Percentiles rank a stretch among this genome's conserved stretches.
phyloP scores from a whole-genome alignment of 2,888 invertebrate species.

The Drosophila nr. perissopoda region DNA sequence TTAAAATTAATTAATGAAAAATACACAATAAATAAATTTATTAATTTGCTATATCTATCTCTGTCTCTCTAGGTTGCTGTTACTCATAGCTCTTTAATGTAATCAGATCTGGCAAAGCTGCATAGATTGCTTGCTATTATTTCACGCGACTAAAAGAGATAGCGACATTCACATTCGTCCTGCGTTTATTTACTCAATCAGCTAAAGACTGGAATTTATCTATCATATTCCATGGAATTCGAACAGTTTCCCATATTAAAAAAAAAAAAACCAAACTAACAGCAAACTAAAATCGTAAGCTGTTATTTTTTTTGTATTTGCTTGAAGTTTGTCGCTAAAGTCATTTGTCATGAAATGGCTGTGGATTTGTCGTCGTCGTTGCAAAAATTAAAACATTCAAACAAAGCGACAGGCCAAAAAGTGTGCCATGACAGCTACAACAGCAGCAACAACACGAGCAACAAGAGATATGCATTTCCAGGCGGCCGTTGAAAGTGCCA shows the following conservation, averaged over 20 bases:
- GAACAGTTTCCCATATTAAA: not conserved
- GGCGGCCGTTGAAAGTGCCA: constrained; percentile 53
- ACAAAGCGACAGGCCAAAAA: constrained; percentile 59
- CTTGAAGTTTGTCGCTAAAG: constrained; percentile 70
- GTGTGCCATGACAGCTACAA: constrained; percentile 63
- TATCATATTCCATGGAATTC: not conserved
- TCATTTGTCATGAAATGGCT: constrained; percentile 66
- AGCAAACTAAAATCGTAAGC: not conserved
- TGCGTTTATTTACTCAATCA: not conserved
- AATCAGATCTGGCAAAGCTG: not conserved
- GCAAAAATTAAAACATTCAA: constrained; percentile 63
- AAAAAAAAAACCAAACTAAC: not conserved
- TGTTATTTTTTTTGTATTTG: not conserved
- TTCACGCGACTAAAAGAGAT: not conserved
- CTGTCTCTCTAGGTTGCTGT: too few species aligned
- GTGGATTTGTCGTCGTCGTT: constrained; percentile 3
- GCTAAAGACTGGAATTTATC: not conserved
- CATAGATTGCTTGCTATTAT: not conserved
- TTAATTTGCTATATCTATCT: not conserved
- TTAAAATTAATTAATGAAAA: not conserved
- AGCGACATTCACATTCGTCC: not conserved
- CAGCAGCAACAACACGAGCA: constrained; percentile 6
- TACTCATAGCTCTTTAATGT: not conserved
- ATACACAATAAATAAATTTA: not conserved
- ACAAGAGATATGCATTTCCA: constrained; percentile 1